Percentiles rank a stretch among this genome's conserved stretches.
Evolutionary conservation across 2,113 vertebrate genomes (phyloP).

Genomic region (Myanophis thanlyinensis): DNA sequence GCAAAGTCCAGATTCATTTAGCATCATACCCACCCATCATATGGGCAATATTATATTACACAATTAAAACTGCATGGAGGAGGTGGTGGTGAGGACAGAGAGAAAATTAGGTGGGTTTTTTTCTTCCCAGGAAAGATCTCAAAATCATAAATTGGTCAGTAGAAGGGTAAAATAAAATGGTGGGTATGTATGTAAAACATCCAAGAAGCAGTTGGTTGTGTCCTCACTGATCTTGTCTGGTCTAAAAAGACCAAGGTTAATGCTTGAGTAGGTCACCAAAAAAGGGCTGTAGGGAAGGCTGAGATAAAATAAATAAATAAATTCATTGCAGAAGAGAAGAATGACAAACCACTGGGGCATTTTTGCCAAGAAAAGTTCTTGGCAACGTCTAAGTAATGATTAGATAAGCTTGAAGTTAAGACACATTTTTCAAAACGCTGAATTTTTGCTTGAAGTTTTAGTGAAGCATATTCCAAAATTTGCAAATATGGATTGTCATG

Average conservation of each 20-base stretch:
- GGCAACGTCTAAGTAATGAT: background rate
- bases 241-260: background rate
- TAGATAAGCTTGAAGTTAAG: background rate
- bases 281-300: background rate
- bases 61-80: background rate
- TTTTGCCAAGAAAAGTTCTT: background rate
- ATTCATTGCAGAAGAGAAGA: background rate
- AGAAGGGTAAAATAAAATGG: background rate
- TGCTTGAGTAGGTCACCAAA: background rate
- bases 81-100: background rate
- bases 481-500: background rate
- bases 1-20: background rate
- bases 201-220: background rate
- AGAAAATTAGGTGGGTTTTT: background rate
- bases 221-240: background rate
- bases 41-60: background rate
- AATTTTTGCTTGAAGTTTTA: background rate
- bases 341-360: background rate
- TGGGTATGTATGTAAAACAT: background rate
- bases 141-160: background rate
- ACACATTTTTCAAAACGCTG: background rate
- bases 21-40: background rate
- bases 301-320: background rate
- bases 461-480: background rate
- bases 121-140: background rate